phyloP scores from a whole-genome alignment of 2,113 vertebrate genomes.

The Stictonetta naevosa region DNA sequence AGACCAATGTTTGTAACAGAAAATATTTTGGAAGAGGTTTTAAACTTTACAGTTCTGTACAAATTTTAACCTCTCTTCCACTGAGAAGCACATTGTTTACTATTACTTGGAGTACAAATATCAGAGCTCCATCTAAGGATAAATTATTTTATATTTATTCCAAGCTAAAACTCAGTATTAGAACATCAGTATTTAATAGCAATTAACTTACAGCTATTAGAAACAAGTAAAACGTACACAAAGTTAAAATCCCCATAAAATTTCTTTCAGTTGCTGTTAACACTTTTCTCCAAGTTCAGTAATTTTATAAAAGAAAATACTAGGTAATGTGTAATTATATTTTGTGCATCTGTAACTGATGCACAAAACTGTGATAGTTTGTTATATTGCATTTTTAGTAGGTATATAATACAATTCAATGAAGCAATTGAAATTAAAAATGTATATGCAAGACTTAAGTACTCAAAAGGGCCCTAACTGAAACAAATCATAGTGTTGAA shows the following conservation, averaged over 20 bases:
- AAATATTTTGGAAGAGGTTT: neutral
- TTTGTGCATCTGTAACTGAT: neutral
- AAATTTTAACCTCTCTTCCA: neutral
- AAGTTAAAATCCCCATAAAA: neutral
- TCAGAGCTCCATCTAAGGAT: neutral
- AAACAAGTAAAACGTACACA: neutral
- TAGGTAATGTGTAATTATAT: conserved; percentile 14
- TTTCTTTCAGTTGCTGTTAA: neutral
- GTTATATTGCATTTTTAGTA: conserved; percentile 9
- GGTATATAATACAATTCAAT: conserved; percentile 7
- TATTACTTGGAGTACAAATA: neutral
- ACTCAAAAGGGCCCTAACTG: conserved; percentile 63
- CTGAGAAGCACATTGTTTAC: neutral
- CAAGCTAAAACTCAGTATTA: neutral
- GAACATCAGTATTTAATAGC: neutral
- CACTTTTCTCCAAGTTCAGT: neutral
- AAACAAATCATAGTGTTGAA: conserved; percentile 65
- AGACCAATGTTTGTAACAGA: neutral
- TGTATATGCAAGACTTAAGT: conserved; percentile 52
- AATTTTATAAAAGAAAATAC: neutral
- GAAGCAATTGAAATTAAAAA: conserved; percentile 70
- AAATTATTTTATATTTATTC: neutral
- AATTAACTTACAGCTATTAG: neutral
- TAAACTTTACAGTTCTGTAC: neutral
- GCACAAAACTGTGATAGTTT: neutral